These are phyloP conservation scores for Agrotis ipsilon DNA, from an alignment of 2,888 invertebrate genomes.

Conservation along the genomic window DNA sequence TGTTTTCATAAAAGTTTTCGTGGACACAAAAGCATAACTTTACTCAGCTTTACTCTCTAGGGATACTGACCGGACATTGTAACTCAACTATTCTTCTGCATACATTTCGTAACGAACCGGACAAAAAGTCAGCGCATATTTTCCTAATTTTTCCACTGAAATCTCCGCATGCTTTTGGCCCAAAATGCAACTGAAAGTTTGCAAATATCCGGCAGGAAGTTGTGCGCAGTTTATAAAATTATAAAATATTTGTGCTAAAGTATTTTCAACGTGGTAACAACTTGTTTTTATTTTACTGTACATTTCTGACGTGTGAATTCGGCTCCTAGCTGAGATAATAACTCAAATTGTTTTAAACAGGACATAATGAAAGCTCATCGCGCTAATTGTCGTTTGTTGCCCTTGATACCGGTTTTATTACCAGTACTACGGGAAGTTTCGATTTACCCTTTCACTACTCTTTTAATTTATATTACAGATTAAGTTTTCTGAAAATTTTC, in stretches of 20 bases:
- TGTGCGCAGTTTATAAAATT: constrained; percentile 23
- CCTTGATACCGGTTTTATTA: too few relatives aligned
- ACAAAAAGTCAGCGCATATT: constrained; percentile 39
- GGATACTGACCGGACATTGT: constrained; percentile 2
- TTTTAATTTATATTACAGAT: too few relatives aligned
- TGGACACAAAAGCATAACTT: constrained; percentile 28
- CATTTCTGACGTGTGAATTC: not conserved
- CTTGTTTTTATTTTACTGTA: not conserved
- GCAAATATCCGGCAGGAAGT: constrained; percentile 34
- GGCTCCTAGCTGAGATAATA: not conserved
- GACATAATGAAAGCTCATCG: too few relatives aligned
- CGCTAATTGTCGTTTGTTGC: too few relatives aligned
- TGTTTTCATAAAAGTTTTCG: constrained; percentile 4
- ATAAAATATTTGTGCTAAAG: constrained; percentile 31
- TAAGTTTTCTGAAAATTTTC: too few relatives aligned
- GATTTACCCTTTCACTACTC: too few relatives aligned
- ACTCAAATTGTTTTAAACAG: not conserved
- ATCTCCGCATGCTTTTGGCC: constrained; percentile 33
- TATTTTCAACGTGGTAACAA: constrained; percentile 13
- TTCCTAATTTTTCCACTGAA: constrained; percentile 40
- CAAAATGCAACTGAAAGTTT: constrained; percentile 39
- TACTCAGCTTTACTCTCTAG: constrained; percentile 4
- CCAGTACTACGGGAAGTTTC: too few relatives aligned
- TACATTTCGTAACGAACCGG: constrained; percentile 8
- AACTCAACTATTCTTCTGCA: constrained; percentile 36